These are phyloP conservation scores for Mionectes olivaceus DNA, from an alignment of 2,797 vertebrate species.

Conservation along the genomic window DNA sequence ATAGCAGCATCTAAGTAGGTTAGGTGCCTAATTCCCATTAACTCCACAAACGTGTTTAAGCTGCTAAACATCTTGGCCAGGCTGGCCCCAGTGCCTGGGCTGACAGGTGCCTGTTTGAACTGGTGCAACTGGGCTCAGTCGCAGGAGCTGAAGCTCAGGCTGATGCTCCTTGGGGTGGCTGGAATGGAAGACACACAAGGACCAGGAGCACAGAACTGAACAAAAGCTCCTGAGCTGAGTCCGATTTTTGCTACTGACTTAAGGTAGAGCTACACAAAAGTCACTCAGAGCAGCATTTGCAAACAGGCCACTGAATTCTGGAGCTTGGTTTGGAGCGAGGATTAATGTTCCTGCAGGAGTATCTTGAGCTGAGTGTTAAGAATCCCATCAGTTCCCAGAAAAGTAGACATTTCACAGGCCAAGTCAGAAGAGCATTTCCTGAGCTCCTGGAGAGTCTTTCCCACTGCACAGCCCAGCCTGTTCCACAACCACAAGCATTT, in stretches of 20 bases:
- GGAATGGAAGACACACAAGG: accelerated
- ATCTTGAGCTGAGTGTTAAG: not conserved
- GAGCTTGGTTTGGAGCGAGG: not conserved
- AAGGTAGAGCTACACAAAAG: not conserved
- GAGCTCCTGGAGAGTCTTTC: not conserved
- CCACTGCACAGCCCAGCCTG: not conserved
- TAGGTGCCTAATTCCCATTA: conserved; percentile 66
- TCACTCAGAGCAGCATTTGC: not conserved
- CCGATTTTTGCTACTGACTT: not conserved
- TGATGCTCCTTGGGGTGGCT: not conserved
- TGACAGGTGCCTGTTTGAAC: not conserved
- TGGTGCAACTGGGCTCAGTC: not conserved
- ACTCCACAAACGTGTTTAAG: conserved; percentile 42
- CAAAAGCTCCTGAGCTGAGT: not conserved
- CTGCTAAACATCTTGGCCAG: conserved; percentile 27
- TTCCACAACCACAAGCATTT: not conserved
- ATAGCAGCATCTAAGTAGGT: conserved; percentile 66
- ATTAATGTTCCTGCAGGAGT: not conserved
- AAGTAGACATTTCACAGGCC: not conserved
- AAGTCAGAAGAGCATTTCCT: not conserved
- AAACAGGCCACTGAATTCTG: not conserved
- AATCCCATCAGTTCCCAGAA: not conserved
- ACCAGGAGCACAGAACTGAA: not conserved
- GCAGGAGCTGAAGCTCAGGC: not conserved
- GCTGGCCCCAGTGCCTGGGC: not conserved